Conservation (phyloP, 2,888 invertebrate genomes). For the Coleophora deauratella region DNA sequence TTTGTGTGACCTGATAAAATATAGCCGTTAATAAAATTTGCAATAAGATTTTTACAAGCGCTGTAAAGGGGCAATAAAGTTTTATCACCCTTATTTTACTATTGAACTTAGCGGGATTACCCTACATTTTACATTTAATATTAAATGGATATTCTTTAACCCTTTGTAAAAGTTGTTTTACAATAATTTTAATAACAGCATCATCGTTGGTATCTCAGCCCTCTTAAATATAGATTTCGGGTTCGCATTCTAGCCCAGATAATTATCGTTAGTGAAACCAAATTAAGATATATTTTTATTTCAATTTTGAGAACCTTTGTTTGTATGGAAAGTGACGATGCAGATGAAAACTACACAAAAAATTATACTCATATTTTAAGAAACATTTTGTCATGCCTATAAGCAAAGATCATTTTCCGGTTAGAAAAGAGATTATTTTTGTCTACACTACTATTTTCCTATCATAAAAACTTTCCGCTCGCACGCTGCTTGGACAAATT, state of each 20-base stretch:
- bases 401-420: no score
- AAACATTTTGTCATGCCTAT: no score
- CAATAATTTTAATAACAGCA: not conserved
- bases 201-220: no score
- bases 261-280: no score
- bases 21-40: slow-evolving; percentile 17
- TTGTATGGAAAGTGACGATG: no score
- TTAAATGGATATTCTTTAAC: not conserved
- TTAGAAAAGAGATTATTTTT: no score
- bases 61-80: slow-evolving; percentile 27
- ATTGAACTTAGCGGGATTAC: slow-evolving; percentile 27
- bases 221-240: no score
- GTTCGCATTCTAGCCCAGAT: no score
- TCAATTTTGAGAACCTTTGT: no score
- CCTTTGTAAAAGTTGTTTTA: not conserved
- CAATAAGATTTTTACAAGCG: slow-evolving; percentile 32
- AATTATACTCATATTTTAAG: no score
- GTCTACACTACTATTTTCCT: not conserved
- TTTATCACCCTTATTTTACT: slow-evolving; percentile 30
- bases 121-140: slow-evolving; percentile 13
- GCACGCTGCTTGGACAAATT: slow-evolving; percentile 46
- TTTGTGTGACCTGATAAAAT: not conserved
- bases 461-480: slow-evolving; percentile 15
- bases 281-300: no score
- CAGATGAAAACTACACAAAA: no score